phyloP scores from a whole-genome alignment of 2,113 vertebrate genomes.

The Trochalopteron elliotii region DNA sequence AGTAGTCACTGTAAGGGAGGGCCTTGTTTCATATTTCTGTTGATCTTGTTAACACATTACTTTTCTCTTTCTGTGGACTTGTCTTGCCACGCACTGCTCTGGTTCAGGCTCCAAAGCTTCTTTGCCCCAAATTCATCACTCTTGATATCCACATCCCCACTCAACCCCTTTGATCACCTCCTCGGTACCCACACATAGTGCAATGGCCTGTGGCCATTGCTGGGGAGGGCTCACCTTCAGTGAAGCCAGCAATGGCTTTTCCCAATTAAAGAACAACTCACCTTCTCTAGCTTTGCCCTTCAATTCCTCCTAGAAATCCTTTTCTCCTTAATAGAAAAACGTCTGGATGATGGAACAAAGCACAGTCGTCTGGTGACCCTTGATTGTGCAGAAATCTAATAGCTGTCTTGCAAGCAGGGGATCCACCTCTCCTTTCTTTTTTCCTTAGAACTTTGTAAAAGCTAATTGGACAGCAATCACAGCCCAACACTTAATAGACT shows the following conservation, averaged over 20 bases:
- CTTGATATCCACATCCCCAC: not conserved
- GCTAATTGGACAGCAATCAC: slow-evolving; percentile 38
- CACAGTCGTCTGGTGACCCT: not conserved
- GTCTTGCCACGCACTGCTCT: not conserved
- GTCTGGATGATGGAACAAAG: not conserved
- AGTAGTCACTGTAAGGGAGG: not conserved
- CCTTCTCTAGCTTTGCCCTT: not conserved
- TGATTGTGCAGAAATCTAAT: not conserved
- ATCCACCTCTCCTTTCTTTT: not conserved
- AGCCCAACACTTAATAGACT: not conserved
- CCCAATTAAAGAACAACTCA: not conserved
- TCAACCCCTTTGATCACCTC: not conserved
- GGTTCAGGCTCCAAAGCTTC: not conserved
- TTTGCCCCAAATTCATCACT: not conserved
- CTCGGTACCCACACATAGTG: not conserved
- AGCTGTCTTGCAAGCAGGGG: not conserved
- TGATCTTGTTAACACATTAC: not conserved
- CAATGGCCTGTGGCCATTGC: not conserved
- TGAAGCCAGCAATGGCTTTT: not conserved
- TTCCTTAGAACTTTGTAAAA: not conserved
- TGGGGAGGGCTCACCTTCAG: not conserved
- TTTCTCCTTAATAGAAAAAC: not conserved
- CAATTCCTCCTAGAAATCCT: not conserved
- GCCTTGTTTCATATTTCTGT: not conserved
- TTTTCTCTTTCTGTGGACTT: not conserved